Conservation (phyloP, 2,797 vertebrate species). For the Rhinoraja longicauda region DNA sequence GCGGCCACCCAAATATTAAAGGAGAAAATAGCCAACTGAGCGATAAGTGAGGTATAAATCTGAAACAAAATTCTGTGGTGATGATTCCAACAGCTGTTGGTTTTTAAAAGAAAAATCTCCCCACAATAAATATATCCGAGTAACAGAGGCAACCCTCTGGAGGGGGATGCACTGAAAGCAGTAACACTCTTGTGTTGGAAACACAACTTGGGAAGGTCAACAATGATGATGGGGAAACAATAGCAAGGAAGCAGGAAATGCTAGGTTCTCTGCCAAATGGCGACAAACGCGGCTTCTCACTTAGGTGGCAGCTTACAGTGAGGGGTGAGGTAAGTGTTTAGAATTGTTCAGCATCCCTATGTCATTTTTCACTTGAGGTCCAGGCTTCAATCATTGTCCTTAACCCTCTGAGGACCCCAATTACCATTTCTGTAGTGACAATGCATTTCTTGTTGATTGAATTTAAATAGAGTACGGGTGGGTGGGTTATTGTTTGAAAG, state of each 20-base stretch:
- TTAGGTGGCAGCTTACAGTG: not conserved
- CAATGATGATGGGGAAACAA: constrained; percentile 12
- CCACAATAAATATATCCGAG: not conserved
- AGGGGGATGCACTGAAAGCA: not conserved
- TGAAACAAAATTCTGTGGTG: not conserved
- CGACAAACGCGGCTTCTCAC: not conserved
- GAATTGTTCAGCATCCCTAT: not conserved
- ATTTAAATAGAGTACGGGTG: not conserved
- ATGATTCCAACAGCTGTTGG: constrained; percentile 17
- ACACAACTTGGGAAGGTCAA: not conserved
- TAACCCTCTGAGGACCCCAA: not conserved
- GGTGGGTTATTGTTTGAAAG: not conserved
- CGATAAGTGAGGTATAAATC: not conserved
- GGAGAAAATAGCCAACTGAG: not conserved
- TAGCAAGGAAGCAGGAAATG: constrained; percentile 16
- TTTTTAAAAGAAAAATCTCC: not conserved
- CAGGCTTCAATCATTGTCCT: not conserved
- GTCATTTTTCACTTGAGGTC: not conserved
- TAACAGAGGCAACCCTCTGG: not conserved
- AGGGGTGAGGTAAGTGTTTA: not conserved
- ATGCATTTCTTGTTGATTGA: not conserved
- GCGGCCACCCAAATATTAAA: not conserved
- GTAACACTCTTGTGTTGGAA: constrained; percentile 24
- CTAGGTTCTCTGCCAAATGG: constrained; percentile 13
- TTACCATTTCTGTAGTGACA: not conserved